Conservation (phyloP, 2,113 vertebrate genomes). For the Neolamprologus brichardi region DNA sequence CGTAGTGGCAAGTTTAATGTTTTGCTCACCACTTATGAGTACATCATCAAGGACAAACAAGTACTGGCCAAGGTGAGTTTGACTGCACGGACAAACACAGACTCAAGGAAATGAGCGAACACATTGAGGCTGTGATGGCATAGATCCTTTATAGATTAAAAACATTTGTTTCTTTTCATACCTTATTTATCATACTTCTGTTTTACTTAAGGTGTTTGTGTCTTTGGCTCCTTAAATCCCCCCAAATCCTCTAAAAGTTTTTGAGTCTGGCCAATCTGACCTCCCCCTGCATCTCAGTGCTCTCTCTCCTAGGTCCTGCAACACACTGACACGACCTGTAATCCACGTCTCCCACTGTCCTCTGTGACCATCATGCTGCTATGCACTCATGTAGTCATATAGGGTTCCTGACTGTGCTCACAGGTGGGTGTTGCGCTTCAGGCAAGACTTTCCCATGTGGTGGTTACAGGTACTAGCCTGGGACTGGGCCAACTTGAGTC, state of each 20-base stretch:
- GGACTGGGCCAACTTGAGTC: background rate
- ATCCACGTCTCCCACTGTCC: constrained; percentile 26
- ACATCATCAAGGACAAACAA: constrained; percentile 98
- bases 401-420: constrained; percentile 34
- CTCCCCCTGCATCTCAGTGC: constrained; percentile 42
- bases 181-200: background rate
- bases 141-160: background rate
- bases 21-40: constrained; percentile 92
- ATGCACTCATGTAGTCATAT: constrained; percentile 55
- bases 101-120: background rate
- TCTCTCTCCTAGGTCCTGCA: constrained; percentile 55
- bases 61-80: constrained; percentile 88
- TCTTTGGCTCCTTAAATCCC: background rate
- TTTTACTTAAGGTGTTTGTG: background rate
- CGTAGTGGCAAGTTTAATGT: constrained; percentile 97
- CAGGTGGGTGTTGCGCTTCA: constrained; percentile 47
- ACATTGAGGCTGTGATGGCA: background rate
- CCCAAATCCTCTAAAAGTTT: background rate
- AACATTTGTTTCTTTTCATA: background rate
- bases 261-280: constrained; percentile 32
- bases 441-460: background rate
- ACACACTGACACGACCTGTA: constrained; percentile 33
- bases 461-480: background rate
- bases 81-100: background rate
- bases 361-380: constrained; percentile 49